phyloP scores from a whole-genome alignment of 2,113 vertebrate species.

The Raja brachyura region DNA sequence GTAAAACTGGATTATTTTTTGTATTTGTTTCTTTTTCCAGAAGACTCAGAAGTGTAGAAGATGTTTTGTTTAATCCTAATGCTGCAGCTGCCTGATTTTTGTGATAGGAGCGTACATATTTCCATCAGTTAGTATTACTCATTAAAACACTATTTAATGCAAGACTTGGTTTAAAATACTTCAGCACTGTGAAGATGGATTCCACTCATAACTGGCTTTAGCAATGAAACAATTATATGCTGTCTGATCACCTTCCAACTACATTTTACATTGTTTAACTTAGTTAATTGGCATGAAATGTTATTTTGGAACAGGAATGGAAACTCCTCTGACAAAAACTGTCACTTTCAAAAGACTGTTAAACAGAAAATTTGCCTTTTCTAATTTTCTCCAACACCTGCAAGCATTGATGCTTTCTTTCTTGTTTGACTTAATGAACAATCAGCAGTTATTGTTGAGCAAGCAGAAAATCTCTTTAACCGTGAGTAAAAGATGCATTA shows the following conservation, averaged over 20 bases:
- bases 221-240: constrained; percentile 36
- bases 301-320: constrained; percentile 29
- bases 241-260: constrained; percentile 36
- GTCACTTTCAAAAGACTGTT: not conserved
- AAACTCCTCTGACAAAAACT: constrained; percentile 16
- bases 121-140: constrained; percentile 32
- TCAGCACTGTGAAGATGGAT: constrained; percentile 33
- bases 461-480: not conserved
- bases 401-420: not conserved
- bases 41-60: not conserved
- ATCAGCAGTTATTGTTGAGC: not conserved
- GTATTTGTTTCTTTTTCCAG: not conserved
- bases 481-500: not conserved
- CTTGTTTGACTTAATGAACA: not conserved
- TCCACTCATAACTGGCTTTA: constrained; percentile 29
- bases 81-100: constrained; percentile 8
- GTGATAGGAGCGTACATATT: not conserved
- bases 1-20: not conserved
- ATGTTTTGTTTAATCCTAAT: not conserved
- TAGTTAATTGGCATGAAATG: constrained; percentile 37
- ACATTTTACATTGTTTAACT: constrained; percentile 39
- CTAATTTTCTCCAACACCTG: not conserved
- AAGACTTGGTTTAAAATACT: constrained; percentile 38
- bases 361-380: not conserved
- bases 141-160: constrained; percentile 38